These are phyloP conservation scores for Protosalanx chinensis DNA, from an alignment of 2,797 vertebrate genomes.

Conservation along the genomic window DNA sequence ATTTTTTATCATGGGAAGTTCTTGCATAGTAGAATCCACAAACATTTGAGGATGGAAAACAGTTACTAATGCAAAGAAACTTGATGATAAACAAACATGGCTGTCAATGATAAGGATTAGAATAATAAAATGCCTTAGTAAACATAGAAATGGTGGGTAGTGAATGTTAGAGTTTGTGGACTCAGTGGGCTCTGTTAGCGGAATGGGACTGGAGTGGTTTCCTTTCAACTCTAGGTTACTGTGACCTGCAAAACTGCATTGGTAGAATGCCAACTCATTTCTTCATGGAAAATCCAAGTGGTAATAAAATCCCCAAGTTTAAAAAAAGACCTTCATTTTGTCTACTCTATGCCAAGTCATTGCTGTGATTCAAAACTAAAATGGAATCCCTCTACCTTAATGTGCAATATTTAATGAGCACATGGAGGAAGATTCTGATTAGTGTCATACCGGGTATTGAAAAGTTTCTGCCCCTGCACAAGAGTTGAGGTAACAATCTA, in stretches of 20 bases:
- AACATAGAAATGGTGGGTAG: slow-evolving; percentile 43
- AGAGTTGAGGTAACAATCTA: not conserved
- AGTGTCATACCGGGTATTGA: too few relatives aligned
- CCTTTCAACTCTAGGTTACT: slow-evolving; percentile 71
- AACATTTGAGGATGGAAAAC: not conserved
- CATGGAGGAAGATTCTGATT: too few relatives aligned
- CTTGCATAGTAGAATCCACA: not conserved
- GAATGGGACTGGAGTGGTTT: slow-evolving; percentile 56
- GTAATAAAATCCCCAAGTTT: slow-evolving; percentile 38
- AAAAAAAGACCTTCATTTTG: slow-evolving; percentile 20
- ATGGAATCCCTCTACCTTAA: not conserved
- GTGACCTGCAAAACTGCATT: slow-evolving; percentile 66
- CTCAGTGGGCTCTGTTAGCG: slow-evolving; percentile 44
- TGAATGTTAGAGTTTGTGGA: slow-evolving; percentile 53
- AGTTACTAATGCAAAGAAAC: not conserved
- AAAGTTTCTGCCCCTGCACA: not conserved
- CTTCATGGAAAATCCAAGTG: slow-evolving; percentile 41
- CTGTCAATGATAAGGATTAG: not conserved
- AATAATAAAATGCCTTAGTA: slow-evolving; percentile 23
- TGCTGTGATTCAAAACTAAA: not conserved
- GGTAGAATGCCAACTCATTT: slow-evolving; percentile 48
- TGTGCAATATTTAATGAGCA: not conserved
- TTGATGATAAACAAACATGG: slow-evolving; percentile 1
- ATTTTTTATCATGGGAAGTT: not conserved
- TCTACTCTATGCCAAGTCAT: slow-evolving; percentile 18